These are phyloP conservation scores for Melieria crassipennis DNA, from an alignment of 2,888 invertebrate genomes.

Conservation along the genomic window DNA sequence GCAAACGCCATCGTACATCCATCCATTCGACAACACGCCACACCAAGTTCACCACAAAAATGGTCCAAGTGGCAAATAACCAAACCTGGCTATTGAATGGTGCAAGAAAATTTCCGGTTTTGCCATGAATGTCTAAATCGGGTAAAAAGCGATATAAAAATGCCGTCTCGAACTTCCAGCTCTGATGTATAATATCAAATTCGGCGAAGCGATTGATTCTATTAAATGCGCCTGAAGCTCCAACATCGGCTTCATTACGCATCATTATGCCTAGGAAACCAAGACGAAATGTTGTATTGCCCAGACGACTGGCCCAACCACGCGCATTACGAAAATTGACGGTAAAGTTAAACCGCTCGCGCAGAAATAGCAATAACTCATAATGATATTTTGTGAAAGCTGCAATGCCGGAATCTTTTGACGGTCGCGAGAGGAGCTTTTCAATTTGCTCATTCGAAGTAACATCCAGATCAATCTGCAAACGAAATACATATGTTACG, in stretches of 20 bases:
- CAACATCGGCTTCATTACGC: slow-evolving; percentile 62
- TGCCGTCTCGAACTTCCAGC: slow-evolving; percentile 60
- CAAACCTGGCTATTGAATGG: slow-evolving; percentile 59
- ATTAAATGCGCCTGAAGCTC: slow-evolving; percentile 59
- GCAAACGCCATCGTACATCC: slow-evolving; percentile 32
- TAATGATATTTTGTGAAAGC: slow-evolving; percentile 61
- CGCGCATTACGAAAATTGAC: slow-evolving; percentile 59
- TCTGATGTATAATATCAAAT: slow-evolving; percentile 61
- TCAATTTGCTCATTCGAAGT: slow-evolving; percentile 52
- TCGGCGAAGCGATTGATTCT: slow-evolving; percentile 59
- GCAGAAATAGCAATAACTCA: slow-evolving; percentile 50
- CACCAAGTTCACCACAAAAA: slow-evolving; percentile 48
- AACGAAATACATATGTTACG: neutral
- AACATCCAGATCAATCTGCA: slow-evolving; percentile 59
- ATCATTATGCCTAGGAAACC: slow-evolving; percentile 58
- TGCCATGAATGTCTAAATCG: slow-evolving; percentile 51
- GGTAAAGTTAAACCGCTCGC: slow-evolving; percentile 58
- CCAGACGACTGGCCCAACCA: slow-evolving; percentile 62
- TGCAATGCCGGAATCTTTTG: slow-evolving; percentile 55
- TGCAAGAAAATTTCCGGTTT: slow-evolving; percentile 58
- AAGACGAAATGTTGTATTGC: slow-evolving; percentile 56
- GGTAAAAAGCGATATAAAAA: slow-evolving; percentile 62
- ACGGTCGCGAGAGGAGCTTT: slow-evolving; percentile 47
- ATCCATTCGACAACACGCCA: slow-evolving; percentile 53
- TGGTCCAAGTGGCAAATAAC: slow-evolving; percentile 45